Base-by-base conservation (phyloP, 2,888 invertebrate genomes). In the Drosophila melanosoma region DNA sequence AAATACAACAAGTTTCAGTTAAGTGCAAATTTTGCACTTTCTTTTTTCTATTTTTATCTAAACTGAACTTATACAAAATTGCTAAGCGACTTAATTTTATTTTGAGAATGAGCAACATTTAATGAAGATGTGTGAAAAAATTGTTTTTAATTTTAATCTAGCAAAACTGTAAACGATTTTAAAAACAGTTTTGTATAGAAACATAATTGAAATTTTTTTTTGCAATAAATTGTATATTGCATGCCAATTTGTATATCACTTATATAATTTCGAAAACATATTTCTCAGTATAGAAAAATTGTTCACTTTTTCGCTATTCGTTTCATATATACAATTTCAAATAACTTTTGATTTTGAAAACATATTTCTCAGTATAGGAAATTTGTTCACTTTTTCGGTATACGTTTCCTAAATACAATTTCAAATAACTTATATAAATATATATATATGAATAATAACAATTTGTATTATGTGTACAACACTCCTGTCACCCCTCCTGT, bases 31-130 rank as follows among this genome's bases (percentile, higher is more conserved):
- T 23, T 17, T 26, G 17, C 36, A 26, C 7, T 23, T 42, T 0
- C 5, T 35, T 33, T 63, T 52, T 40, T 51, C 15, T 51, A 45
- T 58, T 66, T 71, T 65, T 6, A 57, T 60, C 36, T 38, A 72
- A 73, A 66, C 57, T 60, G 15, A 59, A 56, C 48, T 65, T 35
- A 7, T n/a, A 17, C 29, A 20, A 56, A 56, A 48, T 35, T 40
- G 40, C 2, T 5, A 15, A 26, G 5, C n/a, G 15, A 1, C 33
- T 17, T 12, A 56, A 63, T 23, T 23, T n/a, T 1, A 15, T 26
- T 40, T 42, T 29, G 3, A 58, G 15, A 48, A 29, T n/a, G n/a
- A 15, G 3, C 3, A 12, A 1, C 20, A 20, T 20, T 45, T 45
- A 45, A 15, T 45, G 7, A 1, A 15, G 45, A 3, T 3, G 45